A percentile compares a stretch with the other conserved stretches of the same genome.
phyloP scores from a whole-genome alignment of 2,888 invertebrate species.

The Lordiphosa fenestrarum region DNA sequence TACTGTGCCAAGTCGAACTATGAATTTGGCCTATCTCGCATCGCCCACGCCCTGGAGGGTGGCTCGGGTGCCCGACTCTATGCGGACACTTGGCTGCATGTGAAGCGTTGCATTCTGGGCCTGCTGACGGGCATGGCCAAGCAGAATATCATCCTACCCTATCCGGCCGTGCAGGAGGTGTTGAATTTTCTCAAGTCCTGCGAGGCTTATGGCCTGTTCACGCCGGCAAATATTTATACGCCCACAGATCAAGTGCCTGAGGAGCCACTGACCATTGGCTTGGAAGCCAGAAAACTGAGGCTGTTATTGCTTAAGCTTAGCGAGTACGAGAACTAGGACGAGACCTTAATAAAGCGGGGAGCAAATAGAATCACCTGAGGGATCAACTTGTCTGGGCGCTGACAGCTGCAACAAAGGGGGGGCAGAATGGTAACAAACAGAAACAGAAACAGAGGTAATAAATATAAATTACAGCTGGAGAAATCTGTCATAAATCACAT shows the following conservation, averaged over 20 bases:
- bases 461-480: slow-evolving; percentile 31
- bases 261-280: slow-evolving; percentile 78
- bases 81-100: slow-evolving; percentile 99
- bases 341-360: no score
- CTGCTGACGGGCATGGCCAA: slow-evolving; percentile 91
- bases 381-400: slow-evolving; percentile 35
- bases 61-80: slow-evolving; percentile 87
- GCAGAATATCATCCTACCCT: slow-evolving; percentile 90
- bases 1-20: slow-evolving; percentile 99
- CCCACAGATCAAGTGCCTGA: slow-evolving; percentile 75
- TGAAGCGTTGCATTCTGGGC: slow-evolving; percentile 96
- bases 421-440: slow-evolving; percentile 15
- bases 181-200: slow-evolving; percentile 92
- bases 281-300: slow-evolving; percentile 79
- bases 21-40: slow-evolving; percentile 98
- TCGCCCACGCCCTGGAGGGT: slow-evolving; percentile 92
- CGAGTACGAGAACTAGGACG: slow-evolving; percentile 71
- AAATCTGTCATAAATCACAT: slow-evolving; percentile 53
- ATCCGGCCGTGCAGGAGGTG: slow-evolving; percentile 90
- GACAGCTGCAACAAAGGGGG: slow-evolving; percentile 25
- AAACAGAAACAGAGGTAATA: slow-evolving; percentile 24
- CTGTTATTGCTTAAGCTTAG: slow-evolving; percentile 77
- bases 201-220: slow-evolving; percentile 82
- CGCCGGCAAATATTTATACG: slow-evolving; percentile 77
- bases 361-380: slow-evolving; percentile 41